A percentile compares a stretch with the other conserved stretches of the same genome.
Conservation (phyloP, 2,888 invertebrate genomes). For the Parnassius mnemosyne region DNA sequence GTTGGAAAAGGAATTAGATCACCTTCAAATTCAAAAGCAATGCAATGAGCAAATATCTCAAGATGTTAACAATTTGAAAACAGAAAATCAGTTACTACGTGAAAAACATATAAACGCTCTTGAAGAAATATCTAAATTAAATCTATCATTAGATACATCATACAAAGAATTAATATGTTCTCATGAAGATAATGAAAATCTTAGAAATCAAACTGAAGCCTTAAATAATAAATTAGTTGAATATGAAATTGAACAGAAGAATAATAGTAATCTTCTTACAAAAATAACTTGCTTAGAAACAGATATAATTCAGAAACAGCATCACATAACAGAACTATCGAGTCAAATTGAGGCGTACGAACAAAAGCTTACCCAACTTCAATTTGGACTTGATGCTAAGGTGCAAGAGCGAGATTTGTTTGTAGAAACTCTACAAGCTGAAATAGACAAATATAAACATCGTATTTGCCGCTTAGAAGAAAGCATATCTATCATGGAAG, state of each 20-base stretch:
- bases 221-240: constrained; percentile 66
- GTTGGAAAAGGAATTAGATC: constrained; percentile 63
- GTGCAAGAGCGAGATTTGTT: constrained; percentile 87
- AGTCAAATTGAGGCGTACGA: constrained; percentile 56
- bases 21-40: constrained; percentile 52
- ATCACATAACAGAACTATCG: constrained; percentile 54
- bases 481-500: constrained; percentile 81
- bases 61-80: constrained; percentile 45
- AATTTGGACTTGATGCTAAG: constrained; percentile 82
- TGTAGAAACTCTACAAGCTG: constrained; percentile 86
- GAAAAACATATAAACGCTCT: constrained; percentile 42
- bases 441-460: constrained; percentile 82
- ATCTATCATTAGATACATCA: constrained; percentile 44
- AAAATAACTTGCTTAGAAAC: constrained; percentile 63
- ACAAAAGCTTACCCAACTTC: constrained; percentile 60
- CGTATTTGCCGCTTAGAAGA: constrained; percentile 85
- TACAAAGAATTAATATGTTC: constrained; percentile 49
- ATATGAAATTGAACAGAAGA: constrained; percentile 66
- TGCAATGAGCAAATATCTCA: constrained; percentile 52
- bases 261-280: constrained; percentile 59
- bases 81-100: constrained; percentile 47
- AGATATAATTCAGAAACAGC: constrained; percentile 62
- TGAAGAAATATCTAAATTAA: constrained; percentile 48
- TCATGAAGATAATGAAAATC: constrained; percentile 50
- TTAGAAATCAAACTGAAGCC: constrained; percentile 54